Percentiles rank a stretch among this genome's conserved stretches.
phyloP scores from a whole-genome alignment of 2,888 invertebrate species.

The Trichogramma evanescens region DNA sequence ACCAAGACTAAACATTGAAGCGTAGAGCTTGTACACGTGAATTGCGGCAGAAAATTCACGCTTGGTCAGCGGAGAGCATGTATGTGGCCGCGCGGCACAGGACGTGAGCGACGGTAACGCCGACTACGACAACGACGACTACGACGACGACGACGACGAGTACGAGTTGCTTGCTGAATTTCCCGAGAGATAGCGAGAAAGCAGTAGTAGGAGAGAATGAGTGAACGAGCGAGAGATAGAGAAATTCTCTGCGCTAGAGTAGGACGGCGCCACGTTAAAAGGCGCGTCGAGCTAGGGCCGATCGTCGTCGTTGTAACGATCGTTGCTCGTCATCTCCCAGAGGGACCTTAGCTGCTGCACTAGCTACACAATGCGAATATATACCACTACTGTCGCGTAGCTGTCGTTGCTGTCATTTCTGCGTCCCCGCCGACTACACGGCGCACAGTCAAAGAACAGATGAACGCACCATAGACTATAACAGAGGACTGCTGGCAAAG shows the following conservation, averaged over 20 bases:
- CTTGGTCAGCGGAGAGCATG: slow-evolving; percentile 17
- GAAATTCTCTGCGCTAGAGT: not conserved
- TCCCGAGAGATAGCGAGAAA: slow-evolving; percentile 13
- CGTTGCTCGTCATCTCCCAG: not conserved
- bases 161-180: slow-evolving; percentile 14
- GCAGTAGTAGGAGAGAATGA: no score
- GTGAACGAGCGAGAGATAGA: no score
- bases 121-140: not conserved
- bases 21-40: not conserved
- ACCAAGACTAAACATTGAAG: slow-evolving; percentile 5
- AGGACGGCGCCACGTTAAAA: slow-evolving; percentile 18
- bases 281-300: slow-evolving; percentile 5
- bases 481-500: no score
- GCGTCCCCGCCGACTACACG: not conserved
- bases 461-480: not conserved
- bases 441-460: not conserved
- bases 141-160: slow-evolving; percentile 1
- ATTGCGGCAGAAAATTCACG: slow-evolving; percentile 18
- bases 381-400: no score
- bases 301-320: slow-evolving; percentile 16
- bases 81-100: not conserved
- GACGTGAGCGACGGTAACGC: not conserved
- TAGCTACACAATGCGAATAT: no score
- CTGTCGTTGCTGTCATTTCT: no score
- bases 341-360: not conserved